phyloP scores from a whole-genome alignment of 2,888 invertebrate species.

The Serrognathus titanus region DNA sequence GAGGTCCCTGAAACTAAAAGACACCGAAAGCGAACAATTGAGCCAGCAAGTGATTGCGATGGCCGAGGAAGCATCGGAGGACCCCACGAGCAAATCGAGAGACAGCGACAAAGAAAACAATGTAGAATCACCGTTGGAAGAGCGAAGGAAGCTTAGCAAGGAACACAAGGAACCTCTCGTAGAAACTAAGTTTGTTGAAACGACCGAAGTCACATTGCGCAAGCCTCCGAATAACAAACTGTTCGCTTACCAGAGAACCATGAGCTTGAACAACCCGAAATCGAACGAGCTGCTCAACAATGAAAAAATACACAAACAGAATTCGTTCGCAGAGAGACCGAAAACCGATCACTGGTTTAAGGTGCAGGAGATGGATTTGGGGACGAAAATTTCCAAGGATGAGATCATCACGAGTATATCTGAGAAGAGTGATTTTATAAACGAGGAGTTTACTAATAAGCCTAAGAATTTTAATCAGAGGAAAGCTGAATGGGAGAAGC shows the following conservation, averaged over 20 bases:
- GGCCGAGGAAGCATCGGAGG: conserved; percentile 47
- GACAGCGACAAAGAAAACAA: conserved; percentile 76
- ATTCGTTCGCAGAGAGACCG: conserved; percentile 37
- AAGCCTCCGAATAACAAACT: conserved; percentile 30
- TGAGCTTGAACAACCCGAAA: conserved; percentile 37
- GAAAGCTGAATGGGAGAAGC: conserved; percentile 74
- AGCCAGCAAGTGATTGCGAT: conserved; percentile 56
- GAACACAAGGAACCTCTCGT: conserved; percentile 33
- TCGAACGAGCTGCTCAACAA: conserved; percentile 29
- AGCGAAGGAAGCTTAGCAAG: conserved; percentile 39
- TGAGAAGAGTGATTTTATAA: conserved; percentile 33
- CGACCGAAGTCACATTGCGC: conserved; percentile 38
- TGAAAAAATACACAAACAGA: conserved; percentile 39
- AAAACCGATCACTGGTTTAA: conserved; percentile 39
- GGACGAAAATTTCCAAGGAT: conserved; percentile 16
- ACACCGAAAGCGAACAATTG: conserved; percentile 60
- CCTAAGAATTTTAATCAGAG: conserved; percentile 73
- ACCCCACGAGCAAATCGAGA: conserved; percentile 54
- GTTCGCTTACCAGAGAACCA: conserved; percentile 27
- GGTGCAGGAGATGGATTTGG: conserved; percentile 15
- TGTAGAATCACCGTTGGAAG: conserved; percentile 52
- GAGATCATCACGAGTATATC: conserved; percentile 31
- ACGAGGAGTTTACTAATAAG: conserved; percentile 48
- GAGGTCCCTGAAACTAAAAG: conserved; percentile 76
- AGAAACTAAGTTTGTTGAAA: conserved; percentile 30